Percentiles rank a stretch among this genome's conserved stretches.
Conservation (phyloP, 23 tunicate species). For the Aplidium turbinatum region DNA sequence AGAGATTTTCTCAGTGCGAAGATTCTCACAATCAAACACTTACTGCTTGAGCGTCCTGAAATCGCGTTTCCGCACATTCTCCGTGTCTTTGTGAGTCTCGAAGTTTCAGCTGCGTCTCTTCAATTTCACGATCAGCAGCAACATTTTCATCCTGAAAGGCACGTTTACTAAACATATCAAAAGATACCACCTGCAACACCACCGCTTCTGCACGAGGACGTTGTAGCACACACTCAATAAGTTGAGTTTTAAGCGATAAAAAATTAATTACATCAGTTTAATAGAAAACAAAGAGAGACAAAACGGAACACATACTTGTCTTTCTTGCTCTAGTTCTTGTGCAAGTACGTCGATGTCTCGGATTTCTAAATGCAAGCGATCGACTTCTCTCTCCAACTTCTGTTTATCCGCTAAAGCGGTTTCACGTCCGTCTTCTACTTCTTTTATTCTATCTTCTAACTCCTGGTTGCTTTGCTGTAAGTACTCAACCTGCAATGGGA, state of each 20-base stretch:
- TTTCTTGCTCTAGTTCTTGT: slow-evolving; percentile 77
- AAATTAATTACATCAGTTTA: neutral
- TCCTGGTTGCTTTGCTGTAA: slow-evolving; percentile 90
- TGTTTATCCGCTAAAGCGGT: slow-evolving; percentile 43
- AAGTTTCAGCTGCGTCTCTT: slow-evolving; percentile 82
- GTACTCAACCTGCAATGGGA: slow-evolving; percentile 95
- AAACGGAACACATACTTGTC: slow-evolving; percentile 38
- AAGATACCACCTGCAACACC: neutral
- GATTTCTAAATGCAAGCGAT: slow-evolving; percentile 67
- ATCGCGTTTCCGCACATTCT: slow-evolving; percentile 51
- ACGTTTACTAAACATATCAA: neutral
- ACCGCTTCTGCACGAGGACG: no score
- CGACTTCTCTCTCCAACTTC: slow-evolving; percentile 58
- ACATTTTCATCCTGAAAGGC: slow-evolving; percentile 53
- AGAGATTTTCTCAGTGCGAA: neutral
- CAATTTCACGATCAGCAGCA: slow-evolving; percentile 83
- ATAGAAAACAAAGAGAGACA: neutral
- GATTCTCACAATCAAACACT: neutral
- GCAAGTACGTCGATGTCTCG: slow-evolving; percentile 84
- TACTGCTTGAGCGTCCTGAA: slow-evolving; percentile 41
- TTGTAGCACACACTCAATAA: no score
- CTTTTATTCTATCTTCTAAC: slow-evolving; percentile 69
- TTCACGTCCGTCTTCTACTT: slow-evolving; percentile 61
- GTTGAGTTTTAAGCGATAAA: no score
- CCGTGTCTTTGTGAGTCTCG: slow-evolving; percentile 58